Conservation (phyloP, 2,797 vertebrate genomes). For the Fratercula arctica region DNA sequence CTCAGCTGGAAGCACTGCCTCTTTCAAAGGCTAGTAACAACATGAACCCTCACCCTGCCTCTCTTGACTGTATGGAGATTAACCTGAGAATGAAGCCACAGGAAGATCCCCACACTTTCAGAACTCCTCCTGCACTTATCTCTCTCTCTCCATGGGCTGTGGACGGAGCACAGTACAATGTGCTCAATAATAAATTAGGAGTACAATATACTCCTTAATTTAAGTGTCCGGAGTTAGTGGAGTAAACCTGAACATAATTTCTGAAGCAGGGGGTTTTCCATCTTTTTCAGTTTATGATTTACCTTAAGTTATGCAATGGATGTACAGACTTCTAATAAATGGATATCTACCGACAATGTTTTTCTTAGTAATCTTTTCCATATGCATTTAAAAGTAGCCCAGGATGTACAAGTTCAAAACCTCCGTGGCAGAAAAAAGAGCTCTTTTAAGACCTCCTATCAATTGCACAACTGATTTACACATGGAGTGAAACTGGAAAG, state of each 20-base stretch:
- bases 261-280: background rate
- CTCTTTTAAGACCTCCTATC: background rate
- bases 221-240: background rate
- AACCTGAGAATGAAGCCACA: background rate
- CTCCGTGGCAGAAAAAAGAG: background rate
- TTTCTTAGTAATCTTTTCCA: constrained; percentile 32
- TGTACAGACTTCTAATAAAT: background rate
- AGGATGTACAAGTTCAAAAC: constrained; percentile 14
- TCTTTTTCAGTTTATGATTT: background rate
- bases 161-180: background rate
- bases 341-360: background rate
- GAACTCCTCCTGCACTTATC: background rate
- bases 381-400: background rate
- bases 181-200: no score
- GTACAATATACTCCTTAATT: background rate
- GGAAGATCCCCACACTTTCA: background rate
- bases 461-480: background rate
- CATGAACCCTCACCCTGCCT: background rate
- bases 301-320: background rate
- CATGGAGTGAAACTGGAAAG: background rate
- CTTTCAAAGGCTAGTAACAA: background rate
- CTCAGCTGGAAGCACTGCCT: background rate
- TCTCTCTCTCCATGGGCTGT: background rate
- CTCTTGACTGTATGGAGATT: background rate
- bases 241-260: background rate